Evolutionary conservation across 2,888 invertebrate genomes (phyloP).

Genomic region (Muscina levida): DNA sequence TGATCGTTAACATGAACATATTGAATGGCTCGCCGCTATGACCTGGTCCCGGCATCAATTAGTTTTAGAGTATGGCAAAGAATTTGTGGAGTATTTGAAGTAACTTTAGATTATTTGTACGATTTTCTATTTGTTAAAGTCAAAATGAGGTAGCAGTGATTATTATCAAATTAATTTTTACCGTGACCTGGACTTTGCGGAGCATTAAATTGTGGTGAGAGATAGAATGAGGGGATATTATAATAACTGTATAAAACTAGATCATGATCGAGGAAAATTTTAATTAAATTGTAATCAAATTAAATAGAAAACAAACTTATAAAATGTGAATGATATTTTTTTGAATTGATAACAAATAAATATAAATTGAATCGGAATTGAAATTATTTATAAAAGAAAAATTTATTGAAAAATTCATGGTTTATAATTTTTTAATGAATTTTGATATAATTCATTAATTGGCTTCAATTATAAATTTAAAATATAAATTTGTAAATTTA

Average conservation of each 20-base stretch:
- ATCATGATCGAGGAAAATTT: too few relatives aligned
- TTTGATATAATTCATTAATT: too few relatives aligned
- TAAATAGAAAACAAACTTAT: constrained; percentile 13
- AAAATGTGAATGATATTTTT: constrained; percentile 29
- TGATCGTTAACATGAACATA: constrained; percentile 56
- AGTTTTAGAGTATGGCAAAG: constrained; percentile 26
- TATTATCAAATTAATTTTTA: neutral
- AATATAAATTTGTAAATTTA: too few relatives aligned
- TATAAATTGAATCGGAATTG: too few relatives aligned
- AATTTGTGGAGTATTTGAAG: too few relatives aligned
- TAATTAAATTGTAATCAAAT: too few relatives aligned
- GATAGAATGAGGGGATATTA: neutral
- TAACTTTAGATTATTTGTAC: too few relatives aligned
- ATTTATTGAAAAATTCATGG: too few relatives aligned
- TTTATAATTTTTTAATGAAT: too few relatives aligned
- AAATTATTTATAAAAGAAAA: too few relatives aligned
- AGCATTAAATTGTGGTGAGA: neutral
- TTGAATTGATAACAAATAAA: too few relatives aligned
- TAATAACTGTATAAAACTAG: constrained; percentile 34
- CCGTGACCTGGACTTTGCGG: constrained; percentile 14
- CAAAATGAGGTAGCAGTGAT: neutral
- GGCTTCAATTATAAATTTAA: too few relatives aligned
- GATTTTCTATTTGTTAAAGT: neutral
- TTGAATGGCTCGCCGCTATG: constrained; percentile 30
- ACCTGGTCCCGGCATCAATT: constrained; percentile 47